Conservation (phyloP, 2,888 invertebrate species). For the Drosophila pseudotakahashii region DNA sequence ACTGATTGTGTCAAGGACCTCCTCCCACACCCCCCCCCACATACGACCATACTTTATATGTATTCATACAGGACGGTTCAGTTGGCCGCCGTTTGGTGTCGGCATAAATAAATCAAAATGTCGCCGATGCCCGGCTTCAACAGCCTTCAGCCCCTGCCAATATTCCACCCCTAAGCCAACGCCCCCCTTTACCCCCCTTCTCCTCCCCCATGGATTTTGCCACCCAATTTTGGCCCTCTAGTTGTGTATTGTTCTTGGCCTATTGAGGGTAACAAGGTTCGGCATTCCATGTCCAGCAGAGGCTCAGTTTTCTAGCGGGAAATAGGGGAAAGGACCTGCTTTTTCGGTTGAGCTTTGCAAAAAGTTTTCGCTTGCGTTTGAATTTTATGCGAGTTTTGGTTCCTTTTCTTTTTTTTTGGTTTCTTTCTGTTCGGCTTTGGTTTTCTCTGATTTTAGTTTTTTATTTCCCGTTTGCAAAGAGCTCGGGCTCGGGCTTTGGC, state of each 20-base stretch:
- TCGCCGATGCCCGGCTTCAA: constrained; percentile 57
- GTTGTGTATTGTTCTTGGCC: constrained; percentile 43
- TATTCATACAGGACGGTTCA: constrained; percentile 29
- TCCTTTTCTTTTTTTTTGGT: constrained; percentile 26
- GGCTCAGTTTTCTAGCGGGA: too few relatives aligned
- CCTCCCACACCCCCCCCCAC: not conserved
- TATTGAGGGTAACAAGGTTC: constrained; percentile 40
- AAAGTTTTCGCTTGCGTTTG: constrained; percentile 78
- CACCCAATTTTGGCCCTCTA: not conserved
- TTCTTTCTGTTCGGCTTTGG: constrained; percentile 18
- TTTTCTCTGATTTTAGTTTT: constrained; percentile 13
- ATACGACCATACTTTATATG: not conserved
- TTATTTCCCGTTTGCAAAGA: not conserved
- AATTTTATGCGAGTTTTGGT: constrained; percentile 73
- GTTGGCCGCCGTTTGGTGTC: constrained; percentile 55
- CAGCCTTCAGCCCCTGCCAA: constrained; percentile 7
- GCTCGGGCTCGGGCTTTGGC: not conserved
- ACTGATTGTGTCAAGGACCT: constrained; percentile 5
- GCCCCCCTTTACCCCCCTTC: too few relatives aligned
- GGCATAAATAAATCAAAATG: constrained; percentile 75
- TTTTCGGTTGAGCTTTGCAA: constrained; percentile 61
- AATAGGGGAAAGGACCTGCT: constrained; percentile 8
- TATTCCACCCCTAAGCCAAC: constrained; percentile 1
- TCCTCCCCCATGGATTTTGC: not conserved
- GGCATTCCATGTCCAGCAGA: constrained; percentile 28